phyloP scores from a whole-genome alignment of 37 sponge, comb jelly and placozoan genomes.

The Oopsacas minuta region DNA sequence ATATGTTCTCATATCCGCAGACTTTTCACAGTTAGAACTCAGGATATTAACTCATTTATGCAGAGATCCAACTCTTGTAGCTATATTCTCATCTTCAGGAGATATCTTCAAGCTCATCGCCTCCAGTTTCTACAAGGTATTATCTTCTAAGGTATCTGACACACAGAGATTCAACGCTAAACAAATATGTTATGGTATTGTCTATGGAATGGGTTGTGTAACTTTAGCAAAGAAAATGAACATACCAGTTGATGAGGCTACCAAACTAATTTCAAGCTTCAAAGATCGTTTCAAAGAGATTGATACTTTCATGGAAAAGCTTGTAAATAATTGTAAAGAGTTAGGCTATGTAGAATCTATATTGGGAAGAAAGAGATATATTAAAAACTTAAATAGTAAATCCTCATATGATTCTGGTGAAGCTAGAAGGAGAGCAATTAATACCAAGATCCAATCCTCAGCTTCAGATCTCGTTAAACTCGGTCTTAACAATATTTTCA shows the following conservation, averaged over 20 bases:
- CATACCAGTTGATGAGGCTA: conserved; percentile 65
- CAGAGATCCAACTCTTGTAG: conserved; percentile 43
- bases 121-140: conserved; percentile 50
- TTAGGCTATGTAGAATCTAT: conserved; percentile 64
- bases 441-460: conserved; percentile 85
- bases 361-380: conserved; percentile 53
- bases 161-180: conserved; percentile 75
- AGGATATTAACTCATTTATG: conserved; percentile 84
- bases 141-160: conserved; percentile 32
- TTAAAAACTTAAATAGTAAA: conserved; percentile 53
- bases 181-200: conserved; percentile 91
- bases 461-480: conserved; percentile 92
- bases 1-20: conserved; percentile 68
- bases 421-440: conserved; percentile 86
- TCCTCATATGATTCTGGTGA: conserved; percentile 38
- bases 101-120: conserved; percentile 92
- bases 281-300: conserved; percentile 56
- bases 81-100: conserved; percentile 52
- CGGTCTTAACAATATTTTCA: conserved; percentile 73
- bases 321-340: conserved; percentile 43
- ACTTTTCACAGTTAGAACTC: conserved; percentile 92
- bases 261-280: conserved; percentile 71
- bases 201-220: conserved; percentile 87
- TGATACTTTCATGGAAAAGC: conserved; percentile 41
- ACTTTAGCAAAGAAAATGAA: conserved; percentile 66